These are phyloP conservation scores for Caenorhabditis tropicalis DNA, from an alignment of 1,140 invertebrate species.

Conservation along the genomic window DNA sequence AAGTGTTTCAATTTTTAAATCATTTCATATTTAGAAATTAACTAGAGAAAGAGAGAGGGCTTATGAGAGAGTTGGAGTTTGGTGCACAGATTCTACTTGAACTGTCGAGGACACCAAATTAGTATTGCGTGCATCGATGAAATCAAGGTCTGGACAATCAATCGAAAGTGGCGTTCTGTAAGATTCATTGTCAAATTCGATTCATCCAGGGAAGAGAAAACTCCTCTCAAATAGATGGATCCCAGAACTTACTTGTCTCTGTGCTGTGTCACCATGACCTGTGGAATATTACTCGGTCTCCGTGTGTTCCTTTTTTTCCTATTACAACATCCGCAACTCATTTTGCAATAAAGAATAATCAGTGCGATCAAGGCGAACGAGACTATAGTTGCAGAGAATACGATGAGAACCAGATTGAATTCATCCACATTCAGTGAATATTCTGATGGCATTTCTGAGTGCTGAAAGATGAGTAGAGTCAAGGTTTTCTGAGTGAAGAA, in stretches of 20 bases:
- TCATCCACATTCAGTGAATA: neutral
- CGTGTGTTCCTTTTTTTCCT: neutral
- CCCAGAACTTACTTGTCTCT: conserved; percentile 35
- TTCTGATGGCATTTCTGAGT: neutral
- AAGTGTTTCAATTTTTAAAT: no score
- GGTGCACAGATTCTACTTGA: conserved; percentile 24
- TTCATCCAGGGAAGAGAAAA: no score
- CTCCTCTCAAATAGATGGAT: no score
- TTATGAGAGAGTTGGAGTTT: conserved; percentile 25
- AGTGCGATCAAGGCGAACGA: neutral
- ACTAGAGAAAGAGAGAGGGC: neutral
- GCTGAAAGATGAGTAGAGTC: neutral
- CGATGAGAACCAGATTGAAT: neutral
- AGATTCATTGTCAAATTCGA: no score
- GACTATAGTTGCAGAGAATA: neutral
- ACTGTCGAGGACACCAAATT: conserved; percentile 22
- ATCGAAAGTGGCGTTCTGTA: neutral
- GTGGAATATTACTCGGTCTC: conserved; percentile 2
- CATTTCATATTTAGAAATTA: neutral
- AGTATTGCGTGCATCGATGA: conserved; percentile 28
- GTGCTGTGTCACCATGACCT: conserved; percentile 23
- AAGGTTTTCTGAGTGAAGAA: no score
- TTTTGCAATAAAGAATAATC: neutral
- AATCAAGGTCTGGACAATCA: neutral
- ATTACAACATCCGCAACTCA: conserved; percentile 25